Conservation (phyloP, 2,113 vertebrate species). For the Paradoxurus hermaphroditus region DNA sequence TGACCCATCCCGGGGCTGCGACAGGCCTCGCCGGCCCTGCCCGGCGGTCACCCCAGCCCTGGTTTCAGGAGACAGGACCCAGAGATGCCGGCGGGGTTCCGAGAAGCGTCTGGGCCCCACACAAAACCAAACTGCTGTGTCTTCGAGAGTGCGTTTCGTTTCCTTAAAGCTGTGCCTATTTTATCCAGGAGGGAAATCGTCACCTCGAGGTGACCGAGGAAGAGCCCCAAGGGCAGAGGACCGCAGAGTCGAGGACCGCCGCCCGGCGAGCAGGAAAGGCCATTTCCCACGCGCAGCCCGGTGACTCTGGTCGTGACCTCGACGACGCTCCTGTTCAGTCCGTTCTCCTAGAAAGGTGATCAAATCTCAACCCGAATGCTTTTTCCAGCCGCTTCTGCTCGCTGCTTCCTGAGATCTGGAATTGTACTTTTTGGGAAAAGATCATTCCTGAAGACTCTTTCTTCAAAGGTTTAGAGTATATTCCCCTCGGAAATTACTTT, state of each 20-base stretch:
- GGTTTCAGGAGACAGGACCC: too few relatives aligned
- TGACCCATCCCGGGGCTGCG: neutral
- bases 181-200: neutral
- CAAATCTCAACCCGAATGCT: constrained; percentile 72
- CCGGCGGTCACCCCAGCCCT: fast-evolving
- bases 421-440: constrained; percentile 75
- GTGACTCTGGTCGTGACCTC: constrained; percentile 55
- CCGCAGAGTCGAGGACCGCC: neutral
- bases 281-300: constrained; percentile 33
- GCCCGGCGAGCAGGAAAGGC: neutral
- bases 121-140: neutral
- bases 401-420: constrained; percentile 77
- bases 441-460: constrained; percentile 70
- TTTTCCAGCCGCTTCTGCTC: constrained; percentile 75
- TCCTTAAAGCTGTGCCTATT: neutral
- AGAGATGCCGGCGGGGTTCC: neutral
- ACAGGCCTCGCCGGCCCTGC: neutral
- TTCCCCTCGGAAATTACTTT: constrained; percentile 74
- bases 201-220: neutral
- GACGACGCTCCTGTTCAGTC: constrained; percentile 50
- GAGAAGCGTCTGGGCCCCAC: fast-evolving
- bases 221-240: neutral
- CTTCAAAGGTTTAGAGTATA: constrained; percentile 62
- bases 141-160: neutral
- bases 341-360: constrained; percentile 74